phyloP scores from a whole-genome alignment of 2,888 invertebrate species.

The Epinotia demarniana region DNA sequence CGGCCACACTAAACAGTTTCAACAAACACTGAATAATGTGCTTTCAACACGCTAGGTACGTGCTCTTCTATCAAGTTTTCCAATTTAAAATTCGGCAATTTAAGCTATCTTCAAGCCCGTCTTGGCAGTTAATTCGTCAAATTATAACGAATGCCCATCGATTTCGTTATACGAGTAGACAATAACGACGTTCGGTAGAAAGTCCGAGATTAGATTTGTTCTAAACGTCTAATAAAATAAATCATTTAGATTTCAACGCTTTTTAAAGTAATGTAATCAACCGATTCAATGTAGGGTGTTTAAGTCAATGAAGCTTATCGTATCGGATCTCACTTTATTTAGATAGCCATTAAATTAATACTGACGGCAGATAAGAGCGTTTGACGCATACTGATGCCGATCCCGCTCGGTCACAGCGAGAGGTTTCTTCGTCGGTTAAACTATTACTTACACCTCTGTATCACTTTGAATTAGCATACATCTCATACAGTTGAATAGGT shows the following conservation, averaged over 20 bases:
- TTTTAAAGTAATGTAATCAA: conserved; percentile 74
- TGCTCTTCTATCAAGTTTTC: conserved; percentile 57
- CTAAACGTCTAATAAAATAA: conserved; percentile 56
- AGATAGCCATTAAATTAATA: conserved; percentile 80
- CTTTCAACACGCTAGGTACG: conserved; percentile 60
- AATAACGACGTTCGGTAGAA: conserved; percentile 49
- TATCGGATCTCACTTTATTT: conserved; percentile 80
- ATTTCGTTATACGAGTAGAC: conserved; percentile 31
- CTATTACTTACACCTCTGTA: conserved; percentile 8
- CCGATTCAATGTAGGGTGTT: conserved; percentile 70
- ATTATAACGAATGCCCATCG: conserved; percentile 35
- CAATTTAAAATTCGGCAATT: conserved; percentile 57
- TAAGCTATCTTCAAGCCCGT: conserved; percentile 34
- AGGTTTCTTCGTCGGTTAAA: conserved; percentile 37
- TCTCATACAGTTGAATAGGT: background rate
- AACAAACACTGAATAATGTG: conserved; percentile 71
- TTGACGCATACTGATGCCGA: conserved; percentile 74
- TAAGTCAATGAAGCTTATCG: conserved; percentile 79
- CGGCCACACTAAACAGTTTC: conserved; percentile 65
- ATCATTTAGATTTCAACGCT: conserved; percentile 68
- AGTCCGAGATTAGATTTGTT: conserved; percentile 54
- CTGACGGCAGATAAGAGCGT: conserved; percentile 74
- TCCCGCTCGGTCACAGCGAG: conserved; percentile 52
- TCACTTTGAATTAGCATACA: conserved; percentile 24
- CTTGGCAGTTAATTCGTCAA: conserved; percentile 33